Evolutionary conservation across 2,113 vertebrate species (phyloP).

Genomic region (Megalops atlanticus): DNA sequence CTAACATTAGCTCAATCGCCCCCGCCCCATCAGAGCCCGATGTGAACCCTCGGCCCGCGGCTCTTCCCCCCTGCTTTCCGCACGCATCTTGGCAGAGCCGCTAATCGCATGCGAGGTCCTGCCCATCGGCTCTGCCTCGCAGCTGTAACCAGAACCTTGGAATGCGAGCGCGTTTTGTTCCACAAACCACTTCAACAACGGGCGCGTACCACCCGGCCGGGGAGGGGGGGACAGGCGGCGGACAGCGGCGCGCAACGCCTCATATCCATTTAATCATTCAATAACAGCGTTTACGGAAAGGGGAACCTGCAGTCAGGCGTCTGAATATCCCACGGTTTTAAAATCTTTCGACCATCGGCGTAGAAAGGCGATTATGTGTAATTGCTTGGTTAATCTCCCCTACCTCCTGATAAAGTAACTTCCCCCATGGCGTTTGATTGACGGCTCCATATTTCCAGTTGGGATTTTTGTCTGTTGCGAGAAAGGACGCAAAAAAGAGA

Average conservation of each 20-base stretch:
- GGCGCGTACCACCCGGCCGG: conserved; percentile 56
- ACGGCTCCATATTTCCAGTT: conserved; percentile 60
- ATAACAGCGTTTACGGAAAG: background rate
- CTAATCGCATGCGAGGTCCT: conserved; percentile 22
- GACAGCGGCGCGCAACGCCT: background rate
- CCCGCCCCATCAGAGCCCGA: background rate
- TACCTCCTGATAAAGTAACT: conserved; percentile 9
- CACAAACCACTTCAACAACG: conserved; percentile 44
- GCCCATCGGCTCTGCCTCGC: conserved; percentile 17
- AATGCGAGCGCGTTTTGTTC: conserved; percentile 43
- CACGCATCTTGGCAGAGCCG: conserved; percentile 34
- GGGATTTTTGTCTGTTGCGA: conserved; percentile 57
- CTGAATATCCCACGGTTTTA: background rate
- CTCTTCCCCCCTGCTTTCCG: too few species aligned
- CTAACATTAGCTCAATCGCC: background rate
- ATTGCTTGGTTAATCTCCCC: conserved; percentile 33
- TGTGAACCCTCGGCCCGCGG: background rate
- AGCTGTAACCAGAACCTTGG: conserved; percentile 53
- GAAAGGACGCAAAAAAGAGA: conserved; percentile 46
- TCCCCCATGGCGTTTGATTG: conserved; percentile 59
- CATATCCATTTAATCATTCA: background rate
- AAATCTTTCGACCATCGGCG: background rate
- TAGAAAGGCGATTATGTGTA: too few species aligned
- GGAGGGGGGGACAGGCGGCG: background rate
- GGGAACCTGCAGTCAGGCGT: background rate